A percentile compares a stretch with the other conserved stretches of the same genome.
Conservation (phyloP, 2,113 vertebrate species). For the Aspiorhynchus laticeps region DNA sequence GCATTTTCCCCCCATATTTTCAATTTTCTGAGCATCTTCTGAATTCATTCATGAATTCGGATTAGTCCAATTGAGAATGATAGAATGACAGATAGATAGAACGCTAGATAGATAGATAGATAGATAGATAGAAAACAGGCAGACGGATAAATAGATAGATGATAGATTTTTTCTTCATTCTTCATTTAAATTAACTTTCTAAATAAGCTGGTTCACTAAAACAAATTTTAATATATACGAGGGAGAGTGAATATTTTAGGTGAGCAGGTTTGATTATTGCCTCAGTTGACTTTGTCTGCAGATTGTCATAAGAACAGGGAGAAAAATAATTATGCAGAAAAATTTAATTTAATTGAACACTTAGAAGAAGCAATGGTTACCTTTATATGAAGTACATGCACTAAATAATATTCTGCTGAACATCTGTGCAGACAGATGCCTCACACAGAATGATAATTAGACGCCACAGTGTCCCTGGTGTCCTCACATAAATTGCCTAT, state of each 20-base stretch:
- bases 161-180: not conserved
- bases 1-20: not conserved
- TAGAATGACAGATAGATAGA: too few species aligned
- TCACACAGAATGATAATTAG: conserved; percentile 20
- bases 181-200: not conserved
- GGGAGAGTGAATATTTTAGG: not conserved
- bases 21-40: not conserved
- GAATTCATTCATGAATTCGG: not conserved
- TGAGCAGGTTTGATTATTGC: not conserved
- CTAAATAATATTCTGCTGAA: conserved; percentile 3
- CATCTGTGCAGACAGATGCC: conserved; percentile 12
- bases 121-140: too few species aligned
- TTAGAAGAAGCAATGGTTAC: not conserved
- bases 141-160: too few species aligned
- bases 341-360: not conserved
- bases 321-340: not conserved
- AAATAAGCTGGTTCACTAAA: not conserved
- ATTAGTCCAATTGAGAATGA: too few species aligned
- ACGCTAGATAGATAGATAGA: too few species aligned
- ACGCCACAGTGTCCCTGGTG: not conserved
- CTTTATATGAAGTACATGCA: not conserved
- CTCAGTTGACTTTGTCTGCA: too few species aligned
- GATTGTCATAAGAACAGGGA: not conserved
- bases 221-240: not conserved
- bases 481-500: conserved; percentile 4